phyloP scores from a whole-genome alignment of 2,888 invertebrate genomes.

The Patella depressa region DNA sequence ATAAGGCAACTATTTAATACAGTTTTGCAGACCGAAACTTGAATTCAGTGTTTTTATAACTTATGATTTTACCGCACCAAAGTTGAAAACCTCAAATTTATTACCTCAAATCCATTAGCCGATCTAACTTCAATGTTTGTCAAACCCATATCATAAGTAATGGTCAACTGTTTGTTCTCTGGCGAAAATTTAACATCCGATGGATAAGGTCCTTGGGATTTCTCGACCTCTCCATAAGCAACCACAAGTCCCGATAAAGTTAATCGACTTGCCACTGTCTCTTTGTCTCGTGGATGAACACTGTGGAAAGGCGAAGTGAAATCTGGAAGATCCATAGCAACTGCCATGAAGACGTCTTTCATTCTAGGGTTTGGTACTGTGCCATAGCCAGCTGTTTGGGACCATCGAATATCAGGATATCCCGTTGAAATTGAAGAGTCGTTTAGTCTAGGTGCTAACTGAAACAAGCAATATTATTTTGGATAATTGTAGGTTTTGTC shows the following conservation, averaged over 20 bases:
- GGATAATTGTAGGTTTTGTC: no score
- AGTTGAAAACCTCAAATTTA: no score
- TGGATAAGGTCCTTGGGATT: not conserved
- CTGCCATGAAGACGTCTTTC: slow-evolving; percentile 41
- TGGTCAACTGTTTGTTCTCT: not conserved
- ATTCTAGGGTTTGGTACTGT: slow-evolving; percentile 38
- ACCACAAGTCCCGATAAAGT: not conserved
- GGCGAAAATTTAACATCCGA: not conserved
- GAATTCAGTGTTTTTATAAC: no score
- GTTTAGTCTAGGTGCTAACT: not conserved
- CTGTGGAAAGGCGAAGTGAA: slow-evolving; percentile 18
- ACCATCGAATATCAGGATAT: not conserved
- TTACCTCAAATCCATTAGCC: not conserved
- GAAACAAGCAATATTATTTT: not conserved
- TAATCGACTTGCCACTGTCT: not conserved
- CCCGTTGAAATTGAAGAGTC: not conserved
- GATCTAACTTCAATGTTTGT: not conserved
- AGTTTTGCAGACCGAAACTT: no score
- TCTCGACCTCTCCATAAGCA: not conserved
- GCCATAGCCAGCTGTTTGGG: slow-evolving; percentile 42
- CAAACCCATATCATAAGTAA: not conserved
- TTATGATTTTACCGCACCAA: no score
- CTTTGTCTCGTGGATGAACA: slow-evolving; percentile 1
- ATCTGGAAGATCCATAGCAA: slow-evolving; percentile 41
- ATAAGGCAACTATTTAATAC: no score